Conservation (phyloP, 2,797 vertebrate species). For the Schizopygopsis malacanthus region DNA sequence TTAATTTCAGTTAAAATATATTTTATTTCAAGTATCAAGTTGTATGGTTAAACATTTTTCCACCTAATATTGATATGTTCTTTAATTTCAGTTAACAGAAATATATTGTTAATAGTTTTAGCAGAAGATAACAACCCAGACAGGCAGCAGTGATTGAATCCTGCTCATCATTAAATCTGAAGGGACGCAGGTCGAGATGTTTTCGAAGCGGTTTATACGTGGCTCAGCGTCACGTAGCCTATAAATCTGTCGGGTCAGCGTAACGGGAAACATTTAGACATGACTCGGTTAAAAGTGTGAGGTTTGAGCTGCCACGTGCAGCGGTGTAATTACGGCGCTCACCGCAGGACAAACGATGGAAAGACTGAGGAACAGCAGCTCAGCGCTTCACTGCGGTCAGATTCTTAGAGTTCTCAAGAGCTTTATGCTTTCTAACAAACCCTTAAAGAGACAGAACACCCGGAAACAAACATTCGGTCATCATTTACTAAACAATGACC, state of each 20-base stretch:
- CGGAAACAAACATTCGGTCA: not conserved
- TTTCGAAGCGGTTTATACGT: not conserved
- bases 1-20: not conserved
- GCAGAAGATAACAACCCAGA: not conserved
- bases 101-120: not conserved
- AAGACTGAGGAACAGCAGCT: not conserved
- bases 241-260: not conserved
- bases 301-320: slow-evolving; percentile 28
- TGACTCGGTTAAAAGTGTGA: slow-evolving; percentile 6
- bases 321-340: not conserved
- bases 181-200: not conserved
- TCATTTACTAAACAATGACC: not conserved
- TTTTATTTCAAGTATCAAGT: not conserved
- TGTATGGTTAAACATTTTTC: not conserved
- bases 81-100: too few species aligned
- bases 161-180: not conserved
- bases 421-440: not conserved
- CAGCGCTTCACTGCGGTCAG: not conserved
- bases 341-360: slow-evolving; percentile 20
- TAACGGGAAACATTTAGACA: not conserved
- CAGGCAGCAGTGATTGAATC: not conserved
- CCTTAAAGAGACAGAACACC: not conserved
- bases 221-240: slow-evolving; percentile 1
- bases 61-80: not conserved
- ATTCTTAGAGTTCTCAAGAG: not conserved